Evolutionary conservation across 2,888 invertebrate species (phyloP), one percentile per base, ranked within the genome.

Genomic region (Torymus tubicola): DNA sequence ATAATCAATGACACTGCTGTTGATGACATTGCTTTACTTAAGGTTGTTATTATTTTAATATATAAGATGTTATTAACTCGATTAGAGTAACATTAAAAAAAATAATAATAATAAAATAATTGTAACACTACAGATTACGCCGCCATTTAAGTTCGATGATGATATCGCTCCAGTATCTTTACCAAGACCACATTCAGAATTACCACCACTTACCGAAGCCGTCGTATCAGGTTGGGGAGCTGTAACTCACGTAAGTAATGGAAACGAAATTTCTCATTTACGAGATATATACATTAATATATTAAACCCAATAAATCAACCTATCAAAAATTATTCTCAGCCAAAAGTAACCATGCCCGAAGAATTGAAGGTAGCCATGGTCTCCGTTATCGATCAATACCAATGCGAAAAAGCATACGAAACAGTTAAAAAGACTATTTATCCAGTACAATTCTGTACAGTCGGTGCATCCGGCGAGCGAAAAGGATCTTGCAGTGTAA

Each of bases 381-480:
- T 42, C 8, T 42, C 1, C 0, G 8, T 42, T 42, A 42, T 8
- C 42, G 8, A 8, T 42, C 42, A 42, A 42, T 0, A 8, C 8
- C 8, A 42, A 8, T 42, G 42, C 42, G 8, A 42, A 42, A 42
- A 42, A 42, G 42, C 42, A 42, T 42, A 42, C 8, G 42, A 42
- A 42, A 8, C 42, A 16, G 53, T 10, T 55, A 55, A 68, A 12
- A 2, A 14, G 52, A 53, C 24, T 55, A 70, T 64, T 63, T 69
- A 60, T 63, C 74, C 76, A 71, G 21, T 52, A 61, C 61, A 72
- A 10, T 24, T 63, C 14, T 63, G 63, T 14, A 63, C 63, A 14
- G 13, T 12, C 31, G 63, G 31, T 57, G 5, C 14, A 8, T 42
- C 42, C 0, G 1, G 8, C 42, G 0, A 8, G 42, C 42, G 42